Evolutionary conservation across 2,113 vertebrate species (phyloP), one percentile per base, ranked within the genome.

Genomic region (Macroglossus sobrinus): DNA sequence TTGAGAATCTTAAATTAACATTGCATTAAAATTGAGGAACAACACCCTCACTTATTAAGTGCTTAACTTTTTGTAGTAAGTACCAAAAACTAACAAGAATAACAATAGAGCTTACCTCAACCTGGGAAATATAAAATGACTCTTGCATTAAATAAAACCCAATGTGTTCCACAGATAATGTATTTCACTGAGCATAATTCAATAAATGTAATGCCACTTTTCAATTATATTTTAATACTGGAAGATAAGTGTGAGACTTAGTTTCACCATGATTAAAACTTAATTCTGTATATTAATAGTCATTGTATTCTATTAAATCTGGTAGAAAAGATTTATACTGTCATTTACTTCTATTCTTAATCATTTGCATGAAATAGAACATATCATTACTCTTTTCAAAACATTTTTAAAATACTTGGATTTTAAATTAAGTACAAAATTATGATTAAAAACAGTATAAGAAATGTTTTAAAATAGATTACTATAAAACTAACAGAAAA

Each of bases 161-260:
- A 28, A 7, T 53, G 55, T 81, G 26, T 78, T 75, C 45, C 53
- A 38, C 28, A 93, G 92, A 91, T 84, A 85, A 75, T 79, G 33
- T 47, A 55, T 78, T 71, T 87, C 55, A 79, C 82, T 2, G 18
- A 89, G 64, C 74, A 79, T 86, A 89, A 86, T 66, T 92, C 68
- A 82, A 55, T 93, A 64, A 89, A 33, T 61, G 4, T 55, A 71
- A 79, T 38, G 35, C 24, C 68, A 45, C 90, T 86, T 87, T 93
- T 94, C 88, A 92, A 87, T 86, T 94, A 89, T 72, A 82, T 78
- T 96, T 97, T 93, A 96, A 72, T 68, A 68, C 35, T 55, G 40
- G 38, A 82, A 93, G 35, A 78, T 55, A 95, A 94, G 59, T 63
- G 18, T 92, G n/a, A 89, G 72, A 53, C 43, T 90, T 82, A 59